Evolutionary conservation across 2,113 vertebrate species (phyloP), one percentile per base, ranked within the genome.

Genomic region (Rattus norvegicus): DNA sequence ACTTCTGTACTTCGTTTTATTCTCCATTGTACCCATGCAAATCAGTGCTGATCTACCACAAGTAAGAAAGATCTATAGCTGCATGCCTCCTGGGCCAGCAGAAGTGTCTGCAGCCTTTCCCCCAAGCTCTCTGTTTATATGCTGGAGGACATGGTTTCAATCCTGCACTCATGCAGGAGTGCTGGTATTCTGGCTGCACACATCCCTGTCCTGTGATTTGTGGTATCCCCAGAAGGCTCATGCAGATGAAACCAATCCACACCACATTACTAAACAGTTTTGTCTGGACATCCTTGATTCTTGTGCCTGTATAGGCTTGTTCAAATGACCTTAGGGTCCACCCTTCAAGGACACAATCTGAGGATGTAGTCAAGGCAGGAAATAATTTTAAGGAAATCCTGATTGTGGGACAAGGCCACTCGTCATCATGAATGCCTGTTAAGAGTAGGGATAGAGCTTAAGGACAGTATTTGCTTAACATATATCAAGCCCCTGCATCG

Each of bases 271-370:
- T 19, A 36, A 81, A 92, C 52, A 73, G 56, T 30, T 76, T 92
- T 77, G 54, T 95, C 80, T 90, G 80, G 90, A 36, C 88, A 30
- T 24, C 61, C 63, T 94, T 70, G 81, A 85, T 76, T 93, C 59
- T 91, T 91, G 67, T 81, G 56, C 22, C 61, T 67, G 63, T n/a
- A 93, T 6, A 72, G 43, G 3, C 36, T 77, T 77, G 54, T 88
- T 80, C 91, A 93, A 80, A 63, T 80, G 69, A 92, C 61, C 85
- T n/a, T 67, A 36, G 59, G 85, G 49, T 59, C 54, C 59, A 11
- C 43, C 36, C 93, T 95, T 17, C 69, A 87, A 65, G 84, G 80
- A 54, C 20, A 61, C 79, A 80, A 8, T 84, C 20, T 90, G 61
- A 69, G 39, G 33, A 83, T 72, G 24, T 73, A 91, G 30, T 65